Conservation (phyloP, 2,888 invertebrate genomes). For the Rotaria sp. region DNA sequence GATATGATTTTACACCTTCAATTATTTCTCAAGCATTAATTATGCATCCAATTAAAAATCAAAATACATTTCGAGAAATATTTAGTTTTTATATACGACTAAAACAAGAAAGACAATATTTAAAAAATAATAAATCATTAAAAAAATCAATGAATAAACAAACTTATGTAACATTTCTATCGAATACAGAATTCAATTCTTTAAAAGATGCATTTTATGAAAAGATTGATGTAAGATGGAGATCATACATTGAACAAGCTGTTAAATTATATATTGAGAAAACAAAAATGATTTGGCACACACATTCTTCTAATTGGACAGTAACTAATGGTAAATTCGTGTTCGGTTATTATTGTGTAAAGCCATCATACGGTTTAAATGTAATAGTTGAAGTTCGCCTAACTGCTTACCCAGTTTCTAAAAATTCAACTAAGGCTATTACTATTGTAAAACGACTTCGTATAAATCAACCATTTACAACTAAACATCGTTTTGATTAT, state of each 20-base stretch:
- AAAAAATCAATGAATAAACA: background rate
- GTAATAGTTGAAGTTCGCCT: background rate
- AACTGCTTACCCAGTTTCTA: background rate
- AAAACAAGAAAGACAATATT: background rate
- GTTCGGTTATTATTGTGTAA: background rate
- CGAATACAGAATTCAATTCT: background rate
- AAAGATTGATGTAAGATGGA: background rate
- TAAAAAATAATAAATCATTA: too few relatives aligned
- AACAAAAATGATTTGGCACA: background rate
- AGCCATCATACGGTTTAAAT: background rate
- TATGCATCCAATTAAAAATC: slow-evolving; percentile 22
- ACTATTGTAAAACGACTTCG: background rate
- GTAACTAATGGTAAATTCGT: background rate
- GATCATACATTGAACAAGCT: background rate
- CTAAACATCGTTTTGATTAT: background rate
- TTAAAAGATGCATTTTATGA: background rate
- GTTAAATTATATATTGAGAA: background rate
- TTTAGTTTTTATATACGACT: background rate
- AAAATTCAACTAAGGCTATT: too few relatives aligned
- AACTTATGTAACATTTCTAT: background rate
- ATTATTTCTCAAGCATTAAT: background rate
- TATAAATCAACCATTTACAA: background rate
- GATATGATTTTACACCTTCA: background rate
- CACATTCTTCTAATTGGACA: background rate
- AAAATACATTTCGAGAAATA: background rate